These are phyloP conservation scores for Anhinga rufa DNA, from an alignment of 2,113 vertebrate species.

Conservation along the genomic window DNA sequence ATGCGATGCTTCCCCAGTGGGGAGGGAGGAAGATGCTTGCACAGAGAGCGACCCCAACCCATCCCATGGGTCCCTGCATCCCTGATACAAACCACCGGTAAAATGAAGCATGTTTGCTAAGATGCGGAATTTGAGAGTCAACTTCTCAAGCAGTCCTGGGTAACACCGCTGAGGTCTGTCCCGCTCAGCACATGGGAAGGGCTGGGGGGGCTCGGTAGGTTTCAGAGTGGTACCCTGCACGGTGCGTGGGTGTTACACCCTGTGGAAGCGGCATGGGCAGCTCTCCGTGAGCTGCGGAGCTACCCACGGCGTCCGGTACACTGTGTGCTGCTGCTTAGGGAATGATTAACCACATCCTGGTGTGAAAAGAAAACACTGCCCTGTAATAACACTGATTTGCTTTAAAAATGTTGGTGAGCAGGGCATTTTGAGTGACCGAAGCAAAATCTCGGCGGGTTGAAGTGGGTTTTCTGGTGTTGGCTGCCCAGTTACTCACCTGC, in stretches of 20 bases:
- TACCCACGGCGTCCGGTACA: neutral
- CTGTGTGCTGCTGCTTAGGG: neutral
- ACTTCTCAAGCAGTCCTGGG: neutral
- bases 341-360: slow-evolving; percentile 59
- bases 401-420: neutral
- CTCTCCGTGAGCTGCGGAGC: neutral
- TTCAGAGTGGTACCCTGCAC: accelerated
- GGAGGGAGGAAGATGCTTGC: neutral
- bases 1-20: accelerated
- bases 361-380: neutral
- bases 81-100: accelerated
- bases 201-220: neutral
- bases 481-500: neutral
- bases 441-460: accelerated
- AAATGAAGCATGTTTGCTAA: accelerated
- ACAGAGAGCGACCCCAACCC: neutral
- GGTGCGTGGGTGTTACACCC: accelerated
- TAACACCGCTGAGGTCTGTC: accelerated
- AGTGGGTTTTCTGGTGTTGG: neutral
- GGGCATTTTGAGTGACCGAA: neutral
- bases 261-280: neutral
- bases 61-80: accelerated
- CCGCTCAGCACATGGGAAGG: accelerated
- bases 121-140: neutral
- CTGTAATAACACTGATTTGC: neutral